Conservation (phyloP, 2,888 invertebrate genomes). For the Xanthorhoe spadicearia region DNA sequence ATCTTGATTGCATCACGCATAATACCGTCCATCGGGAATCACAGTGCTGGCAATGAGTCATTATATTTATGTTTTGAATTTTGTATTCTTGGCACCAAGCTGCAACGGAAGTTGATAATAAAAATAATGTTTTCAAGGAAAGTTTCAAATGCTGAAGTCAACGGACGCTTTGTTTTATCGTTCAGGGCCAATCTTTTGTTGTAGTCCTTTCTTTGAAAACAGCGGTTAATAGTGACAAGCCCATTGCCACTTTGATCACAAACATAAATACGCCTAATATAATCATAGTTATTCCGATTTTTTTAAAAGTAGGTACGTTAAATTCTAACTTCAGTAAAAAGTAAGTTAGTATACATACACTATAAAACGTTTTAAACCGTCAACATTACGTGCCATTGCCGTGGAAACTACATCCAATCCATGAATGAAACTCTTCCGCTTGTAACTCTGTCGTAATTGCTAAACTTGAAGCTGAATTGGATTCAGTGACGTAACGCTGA, state of each 20-base stretch:
- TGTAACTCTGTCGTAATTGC: not conserved
- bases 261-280: no score
- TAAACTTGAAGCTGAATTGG: not conserved
- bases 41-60: conserved; percentile 60
- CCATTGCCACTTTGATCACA: no score
- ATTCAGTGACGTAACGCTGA: not conserved
- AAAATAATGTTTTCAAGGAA: conserved; percentile 51
- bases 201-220: not conserved
- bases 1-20: conserved; percentile 55
- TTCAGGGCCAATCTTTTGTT: conserved; percentile 25
- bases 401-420: not conserved
- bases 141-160: conserved; percentile 48
- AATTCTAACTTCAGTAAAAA: no score
- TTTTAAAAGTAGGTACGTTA: no score
- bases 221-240: not conserved
- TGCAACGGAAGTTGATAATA: conserved; percentile 58
- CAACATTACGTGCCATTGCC: not conserved
- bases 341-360: no score
- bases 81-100: conserved; percentile 65
- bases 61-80: conserved; percentile 46
- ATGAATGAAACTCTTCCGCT: conserved; percentile 1
- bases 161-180: conserved; percentile 50
- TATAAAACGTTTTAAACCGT: no score
- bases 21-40: conserved; percentile 45
- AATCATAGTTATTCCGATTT: no score